Conservation (phyloP, 2,113 vertebrate species). For the Phalacrocorax brasilianus region DNA sequence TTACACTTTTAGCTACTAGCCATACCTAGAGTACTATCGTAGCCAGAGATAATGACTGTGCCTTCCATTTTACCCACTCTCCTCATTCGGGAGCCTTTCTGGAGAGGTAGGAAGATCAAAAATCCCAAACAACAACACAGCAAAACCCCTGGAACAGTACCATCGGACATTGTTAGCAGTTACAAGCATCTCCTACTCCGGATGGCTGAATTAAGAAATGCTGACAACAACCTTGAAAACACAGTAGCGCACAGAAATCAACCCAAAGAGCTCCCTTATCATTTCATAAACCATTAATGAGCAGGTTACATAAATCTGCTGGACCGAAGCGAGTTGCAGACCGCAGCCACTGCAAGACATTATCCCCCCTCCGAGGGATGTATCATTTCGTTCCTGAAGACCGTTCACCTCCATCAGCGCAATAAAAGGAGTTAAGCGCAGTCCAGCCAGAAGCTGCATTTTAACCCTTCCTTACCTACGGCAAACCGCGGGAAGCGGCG, state of each 20-base stretch:
- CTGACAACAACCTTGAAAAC: neutral
- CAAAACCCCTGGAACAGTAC: neutral
- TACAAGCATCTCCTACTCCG: neutral
- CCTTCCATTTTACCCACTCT: slow-evolving; percentile 31
- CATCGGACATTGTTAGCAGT: neutral
- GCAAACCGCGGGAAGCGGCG: neutral
- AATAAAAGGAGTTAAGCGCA: neutral
- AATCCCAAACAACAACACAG: neutral
- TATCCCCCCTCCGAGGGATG: neutral
- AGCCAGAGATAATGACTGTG: neutral
- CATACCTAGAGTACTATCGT: neutral
- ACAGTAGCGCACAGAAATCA: neutral
- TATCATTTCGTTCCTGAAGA: neutral
- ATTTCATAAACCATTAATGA: slow-evolving; percentile 55
- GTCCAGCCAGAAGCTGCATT: neutral
- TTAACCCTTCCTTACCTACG: neutral
- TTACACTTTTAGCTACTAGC: slow-evolving; percentile 33
- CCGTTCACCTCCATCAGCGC: neutral
- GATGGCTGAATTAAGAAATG: neutral
- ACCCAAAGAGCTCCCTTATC: slow-evolving; percentile 6
- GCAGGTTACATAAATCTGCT: slow-evolving; percentile 53
- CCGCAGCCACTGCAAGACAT: neutral
- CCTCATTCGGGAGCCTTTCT: neutral
- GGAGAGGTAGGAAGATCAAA: neutral
- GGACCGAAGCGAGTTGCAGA: slow-evolving; percentile 23